Conservation (phyloP, 1,140 invertebrate genomes). For the Homarus americanus region DNA sequence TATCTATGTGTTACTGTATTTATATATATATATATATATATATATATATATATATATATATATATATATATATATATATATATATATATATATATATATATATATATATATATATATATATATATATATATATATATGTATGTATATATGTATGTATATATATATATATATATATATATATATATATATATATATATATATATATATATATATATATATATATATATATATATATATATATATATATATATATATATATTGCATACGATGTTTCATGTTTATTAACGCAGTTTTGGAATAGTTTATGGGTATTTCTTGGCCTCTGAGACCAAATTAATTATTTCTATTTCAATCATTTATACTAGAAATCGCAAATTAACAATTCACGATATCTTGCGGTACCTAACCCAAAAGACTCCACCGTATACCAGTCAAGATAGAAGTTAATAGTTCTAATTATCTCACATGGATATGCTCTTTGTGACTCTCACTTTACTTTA, state of each 20-base stretch:
- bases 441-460: too few species aligned
- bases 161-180: conserved; percentile 26
- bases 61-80: conserved; percentile 33
- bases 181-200: conserved; percentile 46
- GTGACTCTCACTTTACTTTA: too few species aligned
- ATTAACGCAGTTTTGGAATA: not conserved
- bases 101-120: conserved; percentile 45
- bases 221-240: not conserved
- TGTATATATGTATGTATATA: conserved; percentile 26
- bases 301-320: not conserved
- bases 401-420: not conserved
- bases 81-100: conserved; percentile 41
- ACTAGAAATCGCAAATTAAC: not conserved
- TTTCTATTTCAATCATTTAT: not conserved
- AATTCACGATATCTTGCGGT: not conserved
- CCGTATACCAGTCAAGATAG: too few species aligned
- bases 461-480: too few species aligned
- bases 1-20: too few species aligned
- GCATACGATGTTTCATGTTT: not conserved
- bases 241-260: too few species aligned
- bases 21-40: conserved; percentile 11
- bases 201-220: not conserved
- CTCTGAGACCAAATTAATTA: not conserved
- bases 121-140: conserved; percentile 38
- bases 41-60: conserved; percentile 33